These are phyloP conservation scores for Talpa occidentalis DNA, from an alignment of 2,113 vertebrate species.

Conservation along the genomic window DNA sequence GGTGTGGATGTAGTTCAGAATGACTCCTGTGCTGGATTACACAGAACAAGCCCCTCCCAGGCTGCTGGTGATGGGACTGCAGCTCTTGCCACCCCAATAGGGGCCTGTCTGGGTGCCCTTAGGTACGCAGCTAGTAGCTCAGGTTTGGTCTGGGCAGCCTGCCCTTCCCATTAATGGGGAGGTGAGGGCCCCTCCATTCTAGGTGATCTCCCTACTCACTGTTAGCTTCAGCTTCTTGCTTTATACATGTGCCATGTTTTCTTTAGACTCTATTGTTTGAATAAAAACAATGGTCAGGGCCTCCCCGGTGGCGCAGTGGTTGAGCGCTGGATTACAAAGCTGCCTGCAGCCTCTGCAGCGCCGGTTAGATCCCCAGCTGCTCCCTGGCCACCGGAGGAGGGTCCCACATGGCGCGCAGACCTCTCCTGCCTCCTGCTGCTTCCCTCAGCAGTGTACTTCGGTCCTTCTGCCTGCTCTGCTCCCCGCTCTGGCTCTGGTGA, in stretches of 20 bases:
- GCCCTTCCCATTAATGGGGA: neutral
- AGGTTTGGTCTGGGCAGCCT: neutral
- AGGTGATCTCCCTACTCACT: neutral
- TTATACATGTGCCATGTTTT: neutral
- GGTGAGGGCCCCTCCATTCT: neutral
- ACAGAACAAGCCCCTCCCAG: neutral
- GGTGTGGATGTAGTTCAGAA: neutral
- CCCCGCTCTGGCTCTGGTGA: no score
- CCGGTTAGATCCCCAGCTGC: no score
- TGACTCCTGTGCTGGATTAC: neutral
- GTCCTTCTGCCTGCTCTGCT: no score
- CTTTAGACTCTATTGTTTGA: neutral
- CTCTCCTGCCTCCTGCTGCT: no score
- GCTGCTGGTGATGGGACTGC: rapidly evolving
- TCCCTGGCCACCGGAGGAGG: no score
- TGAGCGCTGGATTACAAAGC: no score
- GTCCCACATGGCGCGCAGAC: no score
- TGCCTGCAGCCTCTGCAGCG: no score
- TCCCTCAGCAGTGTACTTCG: no score
- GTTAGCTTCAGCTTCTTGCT: neutral
- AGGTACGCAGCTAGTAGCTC: neutral
- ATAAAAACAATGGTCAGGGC: neutral
- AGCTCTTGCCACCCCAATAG: neutral
- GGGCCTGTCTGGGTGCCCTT: neutral
- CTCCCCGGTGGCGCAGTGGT: no score